These are phyloP conservation scores for Zoanthus sansibaricus DNA, from an alignment of 92 coral and sea anemone genomes.

Conservation along the genomic window DNA sequence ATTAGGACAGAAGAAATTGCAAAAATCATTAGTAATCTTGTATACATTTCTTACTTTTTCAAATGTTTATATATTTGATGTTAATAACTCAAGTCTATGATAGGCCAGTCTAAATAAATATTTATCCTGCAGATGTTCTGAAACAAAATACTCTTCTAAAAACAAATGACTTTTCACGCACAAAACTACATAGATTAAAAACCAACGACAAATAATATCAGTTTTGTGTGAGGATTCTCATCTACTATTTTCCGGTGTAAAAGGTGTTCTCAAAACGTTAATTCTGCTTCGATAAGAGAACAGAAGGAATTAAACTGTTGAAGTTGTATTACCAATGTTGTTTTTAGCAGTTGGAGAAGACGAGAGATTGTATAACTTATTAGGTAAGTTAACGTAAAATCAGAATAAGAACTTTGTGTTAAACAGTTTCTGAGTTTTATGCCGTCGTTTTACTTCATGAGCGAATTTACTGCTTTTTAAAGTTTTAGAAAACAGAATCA, in stretches of 20 bases:
- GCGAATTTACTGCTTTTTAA: no score
- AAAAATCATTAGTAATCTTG: not conserved
- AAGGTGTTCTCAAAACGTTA: not conserved
- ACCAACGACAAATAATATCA: not conserved
- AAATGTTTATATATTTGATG: not conserved
- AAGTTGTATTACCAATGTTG: no score
- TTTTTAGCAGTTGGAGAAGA: no score
- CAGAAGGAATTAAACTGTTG: no score
- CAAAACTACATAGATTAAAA: slow-evolving; percentile 26
- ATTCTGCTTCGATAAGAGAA: not conserved
- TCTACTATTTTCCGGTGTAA: not conserved
- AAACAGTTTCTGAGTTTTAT: no score
- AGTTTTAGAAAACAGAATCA: no score
- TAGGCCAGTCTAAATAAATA: not conserved
- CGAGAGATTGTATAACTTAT: no score
- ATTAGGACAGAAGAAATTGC: not conserved
- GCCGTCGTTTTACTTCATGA: no score
- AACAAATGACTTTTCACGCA: no score
- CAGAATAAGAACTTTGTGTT: no score
- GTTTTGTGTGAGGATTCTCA: not conserved
- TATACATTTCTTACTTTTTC: not conserved
- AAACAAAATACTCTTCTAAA: not conserved
- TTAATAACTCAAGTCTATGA: not conserved
- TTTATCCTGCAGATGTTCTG: slow-evolving; percentile 35
- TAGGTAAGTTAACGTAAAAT: no score